A percentile compares a stretch with the other conserved stretches of the same genome.
Evolutionary conservation across 2,797 vertebrate genomes (phyloP).

Genomic region (Cheirogaleus major): DNA sequence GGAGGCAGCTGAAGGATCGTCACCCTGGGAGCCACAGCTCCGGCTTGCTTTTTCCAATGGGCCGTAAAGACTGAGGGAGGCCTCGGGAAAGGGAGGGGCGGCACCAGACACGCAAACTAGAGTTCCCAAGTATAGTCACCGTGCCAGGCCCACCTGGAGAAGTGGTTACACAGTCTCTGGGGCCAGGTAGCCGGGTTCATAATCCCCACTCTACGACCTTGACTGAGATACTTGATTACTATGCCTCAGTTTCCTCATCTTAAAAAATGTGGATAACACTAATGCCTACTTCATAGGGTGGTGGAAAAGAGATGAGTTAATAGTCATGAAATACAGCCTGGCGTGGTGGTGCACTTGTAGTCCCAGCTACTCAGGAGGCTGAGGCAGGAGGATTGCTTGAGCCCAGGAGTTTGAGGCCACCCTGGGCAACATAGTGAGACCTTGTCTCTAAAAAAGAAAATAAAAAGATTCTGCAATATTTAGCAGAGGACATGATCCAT

Average conservation of each 20-base stretch:
- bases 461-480: neutral
- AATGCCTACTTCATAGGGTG: neutral
- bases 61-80: conserved; percentile 49
- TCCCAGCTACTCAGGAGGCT: neutral
- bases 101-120: conserved; percentile 7
- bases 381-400: neutral
- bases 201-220: neutral
- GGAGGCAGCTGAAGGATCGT: conserved; percentile 70
- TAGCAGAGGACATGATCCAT: neutral
- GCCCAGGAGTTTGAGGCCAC: neutral
- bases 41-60: conserved; percentile 60
- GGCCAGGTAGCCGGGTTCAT: neutral
- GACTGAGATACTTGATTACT: neutral
- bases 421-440: neutral
- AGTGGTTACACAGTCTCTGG: neutral
- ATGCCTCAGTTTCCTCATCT: conserved; percentile 21
- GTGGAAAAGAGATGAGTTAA: neutral
- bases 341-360: neutral
- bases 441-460: neutral
- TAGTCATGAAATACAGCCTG: neutral
- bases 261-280: neutral
- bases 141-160: conserved; percentile 26
- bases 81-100: neutral
- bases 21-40: conserved; percentile 65
- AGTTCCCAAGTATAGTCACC: neutral